A percentile compares a stretch with the other conserved stretches of the same genome.
Conservation (phyloP, 2,888 invertebrate genomes). For the Emesis russula region DNA sequence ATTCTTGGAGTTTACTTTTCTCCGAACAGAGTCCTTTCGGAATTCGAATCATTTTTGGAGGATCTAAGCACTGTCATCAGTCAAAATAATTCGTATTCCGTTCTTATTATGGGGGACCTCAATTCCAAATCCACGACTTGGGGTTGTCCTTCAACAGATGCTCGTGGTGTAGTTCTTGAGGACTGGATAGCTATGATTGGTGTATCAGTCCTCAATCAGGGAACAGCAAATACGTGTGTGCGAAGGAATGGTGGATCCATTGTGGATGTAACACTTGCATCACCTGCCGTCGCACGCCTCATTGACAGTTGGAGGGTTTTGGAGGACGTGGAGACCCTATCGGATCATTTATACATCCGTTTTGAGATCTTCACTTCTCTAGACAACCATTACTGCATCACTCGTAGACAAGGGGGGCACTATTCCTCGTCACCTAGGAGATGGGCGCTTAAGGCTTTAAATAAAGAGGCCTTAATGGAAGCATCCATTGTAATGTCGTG, state of each 20-base stretch:
- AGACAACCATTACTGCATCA: neutral
- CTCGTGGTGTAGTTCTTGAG: slow-evolving; percentile 50
- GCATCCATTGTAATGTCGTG: neutral
- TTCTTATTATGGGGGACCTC: neutral
- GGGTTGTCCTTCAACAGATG: slow-evolving; percentile 58
- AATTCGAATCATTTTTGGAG: neutral
- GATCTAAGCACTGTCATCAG: neutral
- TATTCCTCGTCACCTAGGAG: neutral
- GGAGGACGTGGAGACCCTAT: neutral
- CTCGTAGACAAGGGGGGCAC: neutral
- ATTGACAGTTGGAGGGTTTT: neutral
- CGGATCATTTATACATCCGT: neutral
- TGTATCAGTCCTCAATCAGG: slow-evolving; percentile 61
- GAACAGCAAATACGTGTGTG: slow-evolving; percentile 39
- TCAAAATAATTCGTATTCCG: neutral
- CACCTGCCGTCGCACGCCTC: neutral
- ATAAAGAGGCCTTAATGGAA: slow-evolving; percentile 2
- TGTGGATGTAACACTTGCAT: slow-evolving; percentile 1
- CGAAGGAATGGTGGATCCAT: slow-evolving; percentile 72
- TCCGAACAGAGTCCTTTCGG: neutral
- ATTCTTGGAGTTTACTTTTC: neutral
- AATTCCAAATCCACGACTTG: slow-evolving; percentile 37
- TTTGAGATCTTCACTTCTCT: neutral
- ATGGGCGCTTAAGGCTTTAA: neutral
- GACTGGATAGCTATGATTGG: slow-evolving; percentile 58